A percentile compares a stretch with the other conserved stretches of the same genome.
phyloP scores from a whole-genome alignment of 2,888 invertebrate species.

The Toxonevra muliebris region DNA sequence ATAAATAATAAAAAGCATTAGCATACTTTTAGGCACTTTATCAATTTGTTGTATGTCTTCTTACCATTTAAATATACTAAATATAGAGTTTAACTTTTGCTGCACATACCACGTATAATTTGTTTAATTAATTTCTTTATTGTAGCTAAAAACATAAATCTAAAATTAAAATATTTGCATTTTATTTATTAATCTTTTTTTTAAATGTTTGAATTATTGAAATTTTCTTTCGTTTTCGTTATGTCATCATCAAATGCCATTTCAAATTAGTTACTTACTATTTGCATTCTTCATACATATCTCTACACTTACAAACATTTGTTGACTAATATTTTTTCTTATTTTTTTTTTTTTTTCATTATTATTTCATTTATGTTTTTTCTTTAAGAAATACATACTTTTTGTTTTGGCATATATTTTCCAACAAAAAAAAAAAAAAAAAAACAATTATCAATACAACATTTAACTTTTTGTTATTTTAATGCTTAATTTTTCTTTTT shows the following conservation, averaged over 20 bases:
- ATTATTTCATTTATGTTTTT: not conserved
- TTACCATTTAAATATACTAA: too few species aligned
- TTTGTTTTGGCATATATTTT: slow-evolving; percentile 23
- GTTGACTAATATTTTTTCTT: slow-evolving; percentile 3
- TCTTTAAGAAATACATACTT: slow-evolving; percentile 8
- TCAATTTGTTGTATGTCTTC: too few species aligned
- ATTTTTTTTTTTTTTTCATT: slow-evolving; percentile 21
- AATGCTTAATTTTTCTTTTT: slow-evolving; percentile 33
- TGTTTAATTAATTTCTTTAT: too few species aligned
- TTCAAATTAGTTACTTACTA: too few species aligned
- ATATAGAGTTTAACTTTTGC: too few species aligned
- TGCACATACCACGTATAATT: too few species aligned
- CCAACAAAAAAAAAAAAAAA: slow-evolving; percentile 10
- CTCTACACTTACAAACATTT: too few species aligned
- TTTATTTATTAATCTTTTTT: not conserved
- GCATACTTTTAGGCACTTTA: too few species aligned
- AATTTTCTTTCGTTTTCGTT: not conserved
- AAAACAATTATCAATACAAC: slow-evolving; percentile 12
- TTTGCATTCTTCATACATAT: too few species aligned
- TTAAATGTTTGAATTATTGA: not conserved
- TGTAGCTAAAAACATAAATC: not conserved
- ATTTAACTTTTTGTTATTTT: slow-evolving; percentile 24
- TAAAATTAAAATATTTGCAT: not conserved
- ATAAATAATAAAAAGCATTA: too few species aligned
- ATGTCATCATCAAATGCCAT: too few species aligned